phyloP scores from a whole-genome alignment of 2,113 vertebrate species.

The Nibea albiflora region DNA sequence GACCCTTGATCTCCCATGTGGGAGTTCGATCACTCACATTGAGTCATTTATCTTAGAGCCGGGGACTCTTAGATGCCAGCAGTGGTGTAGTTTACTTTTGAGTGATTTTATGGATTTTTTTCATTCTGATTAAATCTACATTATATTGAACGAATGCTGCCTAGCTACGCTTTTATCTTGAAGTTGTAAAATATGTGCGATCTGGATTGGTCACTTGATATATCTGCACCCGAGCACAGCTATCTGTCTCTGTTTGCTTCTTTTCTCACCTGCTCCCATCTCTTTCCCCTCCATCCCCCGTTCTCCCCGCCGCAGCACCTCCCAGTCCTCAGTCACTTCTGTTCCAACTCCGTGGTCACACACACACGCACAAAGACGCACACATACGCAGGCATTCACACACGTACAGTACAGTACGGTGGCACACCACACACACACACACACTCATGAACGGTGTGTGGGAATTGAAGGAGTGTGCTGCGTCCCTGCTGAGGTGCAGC shows the following conservation, averaged over 20 bases:
- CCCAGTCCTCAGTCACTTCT: slow-evolving; percentile 24
- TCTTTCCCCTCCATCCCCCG: neutral
- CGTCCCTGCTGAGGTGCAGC: slow-evolving; percentile 68
- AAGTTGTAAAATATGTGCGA: slow-evolving; percentile 18
- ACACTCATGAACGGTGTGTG: slow-evolving; percentile 49
- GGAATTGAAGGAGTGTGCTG: slow-evolving; percentile 58
- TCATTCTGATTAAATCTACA: slow-evolving; percentile 50
- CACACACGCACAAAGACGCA: slow-evolving; percentile 29
- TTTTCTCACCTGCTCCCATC: slow-evolving; percentile 12
- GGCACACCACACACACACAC: slow-evolving; percentile 43
- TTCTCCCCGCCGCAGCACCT: slow-evolving; percentile 2
- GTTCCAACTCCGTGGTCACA: slow-evolving; percentile 11
- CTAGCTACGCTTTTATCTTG: slow-evolving; percentile 43
- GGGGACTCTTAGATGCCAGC: slow-evolving; percentile 40
- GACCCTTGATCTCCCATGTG: slow-evolving; percentile 53
- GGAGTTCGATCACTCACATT: slow-evolving; percentile 29
- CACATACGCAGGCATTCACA: slow-evolving; percentile 27
- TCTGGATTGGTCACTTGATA: slow-evolving; percentile 47
- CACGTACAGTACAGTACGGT: slow-evolving; percentile 17
- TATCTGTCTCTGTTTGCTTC: slow-evolving; percentile 25
- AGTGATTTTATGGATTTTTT: slow-evolving; percentile 42
- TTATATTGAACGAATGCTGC: slow-evolving; percentile 23
- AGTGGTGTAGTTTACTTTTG: slow-evolving; percentile 18
- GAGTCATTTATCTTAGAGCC: slow-evolving; percentile 44
- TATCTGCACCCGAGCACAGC: slow-evolving; percentile 7